Percentiles rank a stretch among this genome's conserved stretches.
Conservation (phyloP, 2,797 vertebrate genomes). For the Enteromius viviparus region DNA sequence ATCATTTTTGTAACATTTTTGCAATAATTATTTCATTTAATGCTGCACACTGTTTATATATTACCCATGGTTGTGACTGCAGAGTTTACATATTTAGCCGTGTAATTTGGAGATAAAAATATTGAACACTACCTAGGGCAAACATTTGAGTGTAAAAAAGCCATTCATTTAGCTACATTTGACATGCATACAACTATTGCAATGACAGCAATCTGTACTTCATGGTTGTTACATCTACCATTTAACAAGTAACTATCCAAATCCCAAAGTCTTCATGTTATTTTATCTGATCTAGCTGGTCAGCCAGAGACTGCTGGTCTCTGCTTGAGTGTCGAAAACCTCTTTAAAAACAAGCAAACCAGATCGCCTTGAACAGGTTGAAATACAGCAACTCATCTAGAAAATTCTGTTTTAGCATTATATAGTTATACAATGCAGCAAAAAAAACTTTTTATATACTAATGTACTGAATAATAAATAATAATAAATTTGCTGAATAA, state of each 20-base stretch:
- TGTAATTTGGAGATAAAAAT: background rate
- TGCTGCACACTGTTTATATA: background rate
- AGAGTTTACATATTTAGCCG: background rate
- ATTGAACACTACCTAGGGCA: background rate
- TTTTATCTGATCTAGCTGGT: background rate
- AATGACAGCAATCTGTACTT: background rate
- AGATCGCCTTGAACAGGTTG: background rate
- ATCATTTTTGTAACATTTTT: background rate
- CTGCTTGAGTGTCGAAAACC: background rate
- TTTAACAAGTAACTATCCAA: background rate
- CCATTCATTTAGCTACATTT: background rate
- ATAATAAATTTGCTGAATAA: background rate
- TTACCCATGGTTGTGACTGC: background rate
- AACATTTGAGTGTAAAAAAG: background rate
- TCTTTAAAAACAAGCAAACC: background rate
- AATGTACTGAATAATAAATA: background rate
- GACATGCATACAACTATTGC: background rate
- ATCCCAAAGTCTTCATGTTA: background rate
- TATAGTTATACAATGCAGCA: background rate
- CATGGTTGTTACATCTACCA: background rate
- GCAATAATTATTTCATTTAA: background rate
- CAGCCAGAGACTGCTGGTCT: background rate
- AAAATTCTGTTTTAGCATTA: background rate
- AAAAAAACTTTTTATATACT: background rate
- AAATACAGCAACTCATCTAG: background rate